A percentile compares a stretch with the other conserved stretches of the same genome.
phyloP scores from a whole-genome alignment of 2,113 vertebrate species.

The Triplophysa tibetana region DNA sequence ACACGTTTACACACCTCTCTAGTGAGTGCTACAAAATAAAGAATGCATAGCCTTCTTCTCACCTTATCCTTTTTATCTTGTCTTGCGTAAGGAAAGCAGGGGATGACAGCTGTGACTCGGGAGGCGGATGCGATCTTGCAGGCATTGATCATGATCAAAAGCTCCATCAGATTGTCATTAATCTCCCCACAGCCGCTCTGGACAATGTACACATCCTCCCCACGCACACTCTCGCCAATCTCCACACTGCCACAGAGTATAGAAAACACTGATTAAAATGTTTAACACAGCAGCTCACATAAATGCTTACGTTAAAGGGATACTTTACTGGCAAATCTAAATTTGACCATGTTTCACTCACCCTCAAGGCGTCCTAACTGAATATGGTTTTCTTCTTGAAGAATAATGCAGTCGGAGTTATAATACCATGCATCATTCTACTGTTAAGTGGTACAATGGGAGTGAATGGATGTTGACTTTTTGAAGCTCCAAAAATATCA shows the following conservation, averaged over 20 bases:
- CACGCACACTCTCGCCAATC: constrained; percentile 80
- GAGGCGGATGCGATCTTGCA: constrained; percentile 81
- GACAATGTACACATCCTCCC: constrained; percentile 82
- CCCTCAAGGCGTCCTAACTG: too few species aligned
- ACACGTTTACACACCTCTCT: not conserved
- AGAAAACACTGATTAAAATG: not conserved
- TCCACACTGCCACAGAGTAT: constrained; percentile 70
- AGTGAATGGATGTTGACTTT: too few species aligned
- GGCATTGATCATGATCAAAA: constrained; percentile 82
- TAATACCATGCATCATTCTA: too few species aligned
- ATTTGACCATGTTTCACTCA: too few species aligned
- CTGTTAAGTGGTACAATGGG: too few species aligned
- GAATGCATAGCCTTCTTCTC: constrained; percentile 57
- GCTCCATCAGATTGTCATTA: constrained; percentile 81
- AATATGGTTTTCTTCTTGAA: too few species aligned
- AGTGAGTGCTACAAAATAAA: constrained; percentile 25
- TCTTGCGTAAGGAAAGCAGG: constrained; percentile 80
- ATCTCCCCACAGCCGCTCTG: constrained; percentile 82
- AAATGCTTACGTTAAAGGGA: too few species aligned
- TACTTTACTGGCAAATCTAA: too few species aligned
- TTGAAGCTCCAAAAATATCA: too few species aligned
- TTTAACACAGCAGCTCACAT: too few species aligned
- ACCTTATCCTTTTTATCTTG: constrained; percentile 85
- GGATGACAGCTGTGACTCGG: constrained; percentile 79
- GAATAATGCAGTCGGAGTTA: too few species aligned